Evolutionary conservation across 1,140 invertebrate species (phyloP), one percentile per base, ranked within the genome.

Genomic region (Zaprionus inermis): DNA sequence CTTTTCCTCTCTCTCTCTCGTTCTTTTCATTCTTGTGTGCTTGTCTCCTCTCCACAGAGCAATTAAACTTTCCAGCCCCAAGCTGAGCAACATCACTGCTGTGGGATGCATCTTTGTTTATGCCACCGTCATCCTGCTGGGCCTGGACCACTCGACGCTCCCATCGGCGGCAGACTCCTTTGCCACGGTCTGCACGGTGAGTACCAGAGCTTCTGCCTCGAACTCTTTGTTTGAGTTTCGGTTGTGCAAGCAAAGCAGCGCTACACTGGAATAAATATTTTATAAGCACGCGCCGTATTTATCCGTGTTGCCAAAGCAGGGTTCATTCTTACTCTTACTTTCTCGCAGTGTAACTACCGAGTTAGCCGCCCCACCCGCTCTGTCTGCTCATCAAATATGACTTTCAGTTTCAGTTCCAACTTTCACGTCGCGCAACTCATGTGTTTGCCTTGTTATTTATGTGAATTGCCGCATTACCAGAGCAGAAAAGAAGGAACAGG

Each of bases 51-150:
- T 63, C 73, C 84, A 51, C 92, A 96, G 96, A 91, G 95, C 95
- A 78, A 96, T 96, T 93, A 99, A 99, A 93, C 96, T 99, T 93
- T 99, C 98, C 18, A 98, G 97, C 91, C 98, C 98, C 6, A 96
- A 98, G 88, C 94, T 99, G 72, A 99, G 99, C 94, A 99, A 99
- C 93, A 95, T 99, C 91, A 98, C 98, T 12, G 97, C 98, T 52
- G 95, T 98, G 52, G 98, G 98, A 20, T 99, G 98, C 86, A 96
- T 98, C 72, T 93, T 99, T 66, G 97, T 98, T 6, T 99, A 99
- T 93, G 94, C 96, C 12, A 98, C 97, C 54, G 97, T 99, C 34
- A 97, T 98, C 69, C 93, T 99, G 54, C 93, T 98, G 55, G 97
- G 97, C n/a, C 93, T 97, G 38, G 97, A 98, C 92, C 95, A 97